Base-by-base conservation (phyloP, 2,797 vertebrate species). In the Pseudopleuronectes americanus region DNA sequence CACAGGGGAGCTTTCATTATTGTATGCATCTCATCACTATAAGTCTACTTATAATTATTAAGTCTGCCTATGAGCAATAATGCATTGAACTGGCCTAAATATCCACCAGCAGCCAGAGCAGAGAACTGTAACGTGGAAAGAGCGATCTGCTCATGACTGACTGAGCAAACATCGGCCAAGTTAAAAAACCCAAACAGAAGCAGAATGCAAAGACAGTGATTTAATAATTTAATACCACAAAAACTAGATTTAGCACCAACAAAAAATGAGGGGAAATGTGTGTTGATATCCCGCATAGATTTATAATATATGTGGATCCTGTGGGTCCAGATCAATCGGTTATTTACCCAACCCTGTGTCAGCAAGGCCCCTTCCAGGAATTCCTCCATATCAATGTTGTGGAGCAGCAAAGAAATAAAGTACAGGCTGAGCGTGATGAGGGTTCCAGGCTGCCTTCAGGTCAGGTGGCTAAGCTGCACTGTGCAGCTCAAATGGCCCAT, bases 401-500 rank as follows among this genome's bases (percentile, higher is more conserved):
- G 89, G 93, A 95, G 94, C 95, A 94, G 87, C 47, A 45, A 66
- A 93, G 94, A 94, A 96, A 96, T 95, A 96, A 96, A 96, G 96
- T 94, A 86, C 90, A 93, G 94, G 91, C 95, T 95, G 93, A 96
- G 94, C 94, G 89, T 95, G 96, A 96, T 96, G 96, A 96, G 95
- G 95, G 94, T 95, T 96, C 96, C 96, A 97, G 97, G 95, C 95
- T 94, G 94, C 92, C 88, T 83, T 79, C 77, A 70, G 95, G 95
- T 97, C 96, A 97, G 97, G 96, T 97, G 96, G 90, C 90, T 86
- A 83, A 89, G 91, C 88, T 85, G 86, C 74, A 90, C 90, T 91
- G 87, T 91, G 86, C 87, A 87, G 77, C 70, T 91, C 88, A 92
- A 99, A 98, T 98, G 97, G 96, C 94, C 97, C 96, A 90, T 97